phyloP scores from a whole-genome alignment of 1,140 invertebrate species.

The Meloidogyne chitwoodi region DNA sequence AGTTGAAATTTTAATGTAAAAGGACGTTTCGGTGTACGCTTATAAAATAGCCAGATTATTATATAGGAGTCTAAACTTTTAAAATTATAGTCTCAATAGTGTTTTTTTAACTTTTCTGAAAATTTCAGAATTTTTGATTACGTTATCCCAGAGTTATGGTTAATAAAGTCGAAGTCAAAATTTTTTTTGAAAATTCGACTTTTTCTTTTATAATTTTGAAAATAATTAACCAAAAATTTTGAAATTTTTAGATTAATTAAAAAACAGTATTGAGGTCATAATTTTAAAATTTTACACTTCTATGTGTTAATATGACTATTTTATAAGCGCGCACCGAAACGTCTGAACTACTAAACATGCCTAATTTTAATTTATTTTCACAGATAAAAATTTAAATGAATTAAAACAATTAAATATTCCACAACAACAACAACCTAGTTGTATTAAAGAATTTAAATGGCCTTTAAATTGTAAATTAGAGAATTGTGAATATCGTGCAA shows the following conservation, averaged over 20 bases:
- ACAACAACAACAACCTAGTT: conserved; percentile 66
- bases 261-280: too few species aligned
- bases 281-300: too few species aligned
- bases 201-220: too few species aligned
- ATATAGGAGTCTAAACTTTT: too few species aligned
- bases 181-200: too few species aligned
- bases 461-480: conserved; percentile 45
- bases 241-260: too few species aligned
- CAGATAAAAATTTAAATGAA: neutral
- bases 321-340: neutral
- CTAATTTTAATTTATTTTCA: neutral
- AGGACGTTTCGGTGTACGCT: neutral
- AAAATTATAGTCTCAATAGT: too few species aligned
- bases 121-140: too few species aligned
- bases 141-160: too few species aligned
- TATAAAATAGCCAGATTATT: too few species aligned
- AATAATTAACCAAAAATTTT: too few species aligned
- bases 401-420: conserved; percentile 53
- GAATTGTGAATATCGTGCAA: conserved; percentile 55
- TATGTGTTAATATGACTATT: neutral
- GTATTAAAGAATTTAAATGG: conserved; percentile 51
- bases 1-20: neutral
- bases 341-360: neutral
- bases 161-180: too few species aligned
- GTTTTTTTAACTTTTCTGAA: neutral